Percentiles rank a stretch among this genome's conserved stretches.
phyloP scores from a whole-genome alignment of 2,888 invertebrate species.

The Drosophila maculinotata region DNA sequence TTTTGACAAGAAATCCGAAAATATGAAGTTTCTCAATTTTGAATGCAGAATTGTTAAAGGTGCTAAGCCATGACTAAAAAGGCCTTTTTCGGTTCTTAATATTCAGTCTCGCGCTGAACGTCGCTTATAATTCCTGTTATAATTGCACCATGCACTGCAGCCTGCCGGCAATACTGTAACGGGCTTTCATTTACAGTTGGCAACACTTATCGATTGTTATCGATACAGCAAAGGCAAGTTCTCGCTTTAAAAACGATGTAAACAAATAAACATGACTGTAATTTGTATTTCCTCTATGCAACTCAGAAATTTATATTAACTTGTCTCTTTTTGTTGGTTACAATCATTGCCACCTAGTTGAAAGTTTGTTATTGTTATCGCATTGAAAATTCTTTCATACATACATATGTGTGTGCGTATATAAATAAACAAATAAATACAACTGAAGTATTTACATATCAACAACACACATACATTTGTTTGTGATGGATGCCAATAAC shows the following conservation, averaged over 20 bases:
- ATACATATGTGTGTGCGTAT: neutral
- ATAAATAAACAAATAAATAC: neutral
- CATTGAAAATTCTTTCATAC: neutral
- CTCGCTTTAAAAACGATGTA: neutral
- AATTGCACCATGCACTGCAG: no score
- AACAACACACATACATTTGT: neutral
- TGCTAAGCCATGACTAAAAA: no score
- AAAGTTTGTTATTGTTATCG: conserved; percentile 15
- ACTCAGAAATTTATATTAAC: neutral
- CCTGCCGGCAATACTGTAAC: no score
- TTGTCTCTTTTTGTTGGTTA: no score
- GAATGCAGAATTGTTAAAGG: no score
- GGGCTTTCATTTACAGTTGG: no score
- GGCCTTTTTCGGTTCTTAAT: no score
- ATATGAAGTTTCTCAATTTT: no score
- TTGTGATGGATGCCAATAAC: neutral
- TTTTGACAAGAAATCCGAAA: no score
- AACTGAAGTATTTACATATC: neutral
- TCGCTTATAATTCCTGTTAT: no score
- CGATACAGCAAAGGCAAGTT: neutral
- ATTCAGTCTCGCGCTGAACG: no score
- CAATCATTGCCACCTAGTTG: conserved; percentile 10
- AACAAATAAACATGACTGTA: neutral
- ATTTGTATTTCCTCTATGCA: no score
- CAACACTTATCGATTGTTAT: neutral